Conservation (phyloP, 1,140 invertebrate species). For the Drosophila melanogaster region DNA sequence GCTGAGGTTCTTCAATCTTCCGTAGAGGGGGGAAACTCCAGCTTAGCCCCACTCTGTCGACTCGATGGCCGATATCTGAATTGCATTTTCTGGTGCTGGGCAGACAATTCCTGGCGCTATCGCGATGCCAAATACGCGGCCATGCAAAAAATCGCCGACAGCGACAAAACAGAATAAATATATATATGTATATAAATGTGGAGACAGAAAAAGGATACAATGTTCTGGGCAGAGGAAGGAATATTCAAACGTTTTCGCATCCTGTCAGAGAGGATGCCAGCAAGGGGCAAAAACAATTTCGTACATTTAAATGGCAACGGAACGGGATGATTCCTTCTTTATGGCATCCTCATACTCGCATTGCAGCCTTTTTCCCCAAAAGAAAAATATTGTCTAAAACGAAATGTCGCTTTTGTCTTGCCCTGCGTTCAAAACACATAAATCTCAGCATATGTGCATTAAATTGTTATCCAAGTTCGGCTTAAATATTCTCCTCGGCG, state of each 20-base stretch:
- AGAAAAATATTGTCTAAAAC: slow-evolving; percentile 69
- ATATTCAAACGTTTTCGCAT: slow-evolving; percentile 67
- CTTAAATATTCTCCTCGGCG: slow-evolving; percentile 4
- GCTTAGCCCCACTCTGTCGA: slow-evolving; percentile 41
- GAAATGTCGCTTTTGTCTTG: slow-evolving; percentile 77
- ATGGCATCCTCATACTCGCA: slow-evolving; percentile 46
- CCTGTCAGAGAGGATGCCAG: slow-evolving; percentile 70
- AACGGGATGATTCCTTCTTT: slow-evolving; percentile 57
- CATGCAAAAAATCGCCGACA: slow-evolving; percentile 63
- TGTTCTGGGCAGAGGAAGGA: slow-evolving; percentile 12
- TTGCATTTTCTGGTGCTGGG: slow-evolving; percentile 36
- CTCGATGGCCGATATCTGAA: slow-evolving; percentile 70
- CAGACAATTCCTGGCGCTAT: slow-evolving; percentile 68
- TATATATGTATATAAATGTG: neutral
- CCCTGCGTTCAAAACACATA: slow-evolving; percentile 73
- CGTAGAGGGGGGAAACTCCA: neutral
- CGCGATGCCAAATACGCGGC: slow-evolving; percentile 63
- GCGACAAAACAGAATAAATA: slow-evolving; percentile 47
- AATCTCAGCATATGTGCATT: slow-evolving; percentile 81
- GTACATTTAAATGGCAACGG: slow-evolving; percentile 74
- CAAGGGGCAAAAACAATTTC: slow-evolving; percentile 75
- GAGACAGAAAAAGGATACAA: slow-evolving; percentile 33
- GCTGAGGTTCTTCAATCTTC: slow-evolving; percentile 16
- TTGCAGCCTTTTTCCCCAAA: slow-evolving; percentile 10
- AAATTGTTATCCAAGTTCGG: slow-evolving; percentile 58